Conservation (phyloP, 2,113 vertebrate genomes). For the Notarius lentiginosus region DNA sequence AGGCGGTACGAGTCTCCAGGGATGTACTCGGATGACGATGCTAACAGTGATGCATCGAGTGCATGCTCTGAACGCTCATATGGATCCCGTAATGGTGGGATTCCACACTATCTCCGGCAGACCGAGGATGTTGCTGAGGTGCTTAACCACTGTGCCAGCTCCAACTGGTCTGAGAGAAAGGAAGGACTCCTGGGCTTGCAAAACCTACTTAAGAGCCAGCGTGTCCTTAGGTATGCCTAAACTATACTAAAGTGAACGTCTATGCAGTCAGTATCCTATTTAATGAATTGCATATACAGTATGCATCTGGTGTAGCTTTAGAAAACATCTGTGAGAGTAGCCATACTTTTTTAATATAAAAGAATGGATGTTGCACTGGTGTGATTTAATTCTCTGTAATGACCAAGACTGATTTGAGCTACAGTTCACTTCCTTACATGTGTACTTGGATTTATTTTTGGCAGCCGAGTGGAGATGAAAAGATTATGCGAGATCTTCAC, state of each 20-base stretch:
- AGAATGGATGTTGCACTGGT: neutral
- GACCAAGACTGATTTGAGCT: no score
- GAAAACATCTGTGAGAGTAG: neutral
- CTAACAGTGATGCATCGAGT: slow-evolving; percentile 94
- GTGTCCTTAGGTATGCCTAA: slow-evolving; percentile 84
- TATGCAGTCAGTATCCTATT: neutral
- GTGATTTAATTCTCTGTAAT: neutral
- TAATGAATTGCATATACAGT: neutral
- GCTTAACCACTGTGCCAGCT: slow-evolving; percentile 96
- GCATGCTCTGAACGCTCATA: slow-evolving; percentile 96
- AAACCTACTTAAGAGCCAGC: slow-evolving; percentile 94
- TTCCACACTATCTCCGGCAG: slow-evolving; percentile 94
- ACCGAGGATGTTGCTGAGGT: slow-evolving; percentile 96
- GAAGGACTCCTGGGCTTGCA: slow-evolving; percentile 95
- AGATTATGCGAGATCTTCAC: slow-evolving; percentile 98
- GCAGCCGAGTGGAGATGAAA: slow-evolving; percentile 95
- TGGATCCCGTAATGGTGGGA: slow-evolving; percentile 88
- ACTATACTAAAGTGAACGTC: neutral
- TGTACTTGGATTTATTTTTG: slow-evolving; percentile 41
- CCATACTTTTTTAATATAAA: neutral
- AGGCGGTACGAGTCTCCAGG: slow-evolving; percentile 92
- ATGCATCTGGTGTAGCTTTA: neutral
- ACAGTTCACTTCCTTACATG: neutral
- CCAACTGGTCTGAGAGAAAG: slow-evolving; percentile 98
- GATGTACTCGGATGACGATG: slow-evolving; percentile 95